These are phyloP conservation scores for Vulpes vulpes DNA, from an alignment of 2,113 vertebrate species.

Conservation along the genomic window DNA sequence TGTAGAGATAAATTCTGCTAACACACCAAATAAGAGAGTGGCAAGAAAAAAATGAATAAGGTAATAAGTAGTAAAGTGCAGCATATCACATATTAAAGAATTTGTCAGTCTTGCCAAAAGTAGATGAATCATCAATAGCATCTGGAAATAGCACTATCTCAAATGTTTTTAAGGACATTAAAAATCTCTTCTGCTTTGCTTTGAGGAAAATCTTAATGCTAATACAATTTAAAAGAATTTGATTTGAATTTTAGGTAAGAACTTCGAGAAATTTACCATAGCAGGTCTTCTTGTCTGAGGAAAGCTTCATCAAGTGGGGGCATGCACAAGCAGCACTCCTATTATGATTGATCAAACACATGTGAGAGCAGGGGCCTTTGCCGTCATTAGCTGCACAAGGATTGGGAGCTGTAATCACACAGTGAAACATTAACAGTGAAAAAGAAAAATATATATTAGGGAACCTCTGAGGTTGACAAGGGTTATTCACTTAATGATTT, in stretches of 20 bases:
- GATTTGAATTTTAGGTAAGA: neutral
- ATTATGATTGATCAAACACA: constrained; percentile 98
- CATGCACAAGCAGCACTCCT: constrained; percentile 95
- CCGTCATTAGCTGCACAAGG: constrained; percentile 95
- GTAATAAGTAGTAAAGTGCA: constrained; percentile 70
- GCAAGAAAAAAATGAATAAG: constrained; percentile 49
- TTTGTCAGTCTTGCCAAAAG: neutral
- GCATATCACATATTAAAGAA: constrained; percentile 40
- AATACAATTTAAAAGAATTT: neutral
- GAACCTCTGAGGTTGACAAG: neutral
- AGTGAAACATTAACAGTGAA: constrained; percentile 48
- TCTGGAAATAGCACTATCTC: neutral
- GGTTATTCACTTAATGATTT: constrained; percentile 46
- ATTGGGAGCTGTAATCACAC: constrained; percentile 91
- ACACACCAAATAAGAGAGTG: constrained; percentile 31
- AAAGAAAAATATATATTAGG: neutral
- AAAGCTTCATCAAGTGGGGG: constrained; percentile 98
- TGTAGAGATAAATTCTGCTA: constrained; percentile 81
- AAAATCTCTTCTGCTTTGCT: neutral
- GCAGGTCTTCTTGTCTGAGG: constrained; percentile 94
- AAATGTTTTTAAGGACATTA: neutral
- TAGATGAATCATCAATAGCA: constrained; percentile 25
- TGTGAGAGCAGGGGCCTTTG: constrained; percentile 96
- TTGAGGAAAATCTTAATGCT: constrained; percentile 5
- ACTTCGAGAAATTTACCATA: constrained; percentile 90